Percentiles rank a stretch among this genome's conserved stretches.
These are phyloP conservation scores for Pollachius pollachius DNA, from an alignment of 2,113 vertebrate genomes.

Conservation along the genomic window DNA sequence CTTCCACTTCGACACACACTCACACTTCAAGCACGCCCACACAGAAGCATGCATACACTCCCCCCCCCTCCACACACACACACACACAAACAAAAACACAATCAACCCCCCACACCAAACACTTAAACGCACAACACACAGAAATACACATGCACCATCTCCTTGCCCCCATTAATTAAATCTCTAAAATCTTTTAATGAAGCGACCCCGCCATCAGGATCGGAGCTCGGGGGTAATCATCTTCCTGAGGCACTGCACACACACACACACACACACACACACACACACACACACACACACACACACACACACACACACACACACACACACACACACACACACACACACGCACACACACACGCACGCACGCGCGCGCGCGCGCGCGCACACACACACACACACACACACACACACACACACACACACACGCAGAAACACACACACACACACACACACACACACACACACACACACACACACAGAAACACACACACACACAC, in stretches of 20 bases:
- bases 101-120: not conserved
- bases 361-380: no score
- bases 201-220: slow-evolving; percentile 33
- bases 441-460: not conserved
- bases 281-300: not conserved
- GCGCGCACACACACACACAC: slow-evolving; percentile 12
- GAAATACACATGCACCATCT: slow-evolving; percentile 14
- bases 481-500: slow-evolving; percentile 8
- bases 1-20: not conserved
- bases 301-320: not conserved
- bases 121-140: not conserved
- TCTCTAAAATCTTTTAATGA: slow-evolving; percentile 45
- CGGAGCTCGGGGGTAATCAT: slow-evolving; percentile 24
- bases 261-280: slow-evolving; percentile 20
- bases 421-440: slow-evolving; percentile 24
- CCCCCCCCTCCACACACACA: no score
- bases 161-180: slow-evolving; percentile 50
- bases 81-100: not conserved
- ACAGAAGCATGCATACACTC: no score
- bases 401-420: slow-evolving; percentile 1
- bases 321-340: no score
- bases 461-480: slow-evolving; percentile 9
- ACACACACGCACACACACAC: no score
- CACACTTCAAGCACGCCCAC: not conserved
- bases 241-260: slow-evolving; percentile 19